Evolutionary conservation across 1,140 invertebrate species (phyloP), one percentile per base, ranked within the genome.

Genomic region (Chymomyza costata): DNA sequence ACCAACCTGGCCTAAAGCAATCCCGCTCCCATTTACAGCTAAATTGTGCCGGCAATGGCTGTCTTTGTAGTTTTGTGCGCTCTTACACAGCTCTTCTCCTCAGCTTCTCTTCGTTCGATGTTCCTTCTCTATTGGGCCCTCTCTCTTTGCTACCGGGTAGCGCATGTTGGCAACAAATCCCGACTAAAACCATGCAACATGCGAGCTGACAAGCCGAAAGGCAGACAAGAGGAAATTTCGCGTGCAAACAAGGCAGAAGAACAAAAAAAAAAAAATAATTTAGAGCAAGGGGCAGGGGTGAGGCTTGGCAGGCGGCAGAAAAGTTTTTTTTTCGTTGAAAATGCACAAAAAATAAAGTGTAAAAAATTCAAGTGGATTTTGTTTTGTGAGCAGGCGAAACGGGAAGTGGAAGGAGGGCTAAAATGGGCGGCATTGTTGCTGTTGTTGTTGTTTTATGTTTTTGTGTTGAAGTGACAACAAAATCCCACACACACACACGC

Each of bases 321-420:
- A n/a, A n/a, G n/a, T n/a, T n/a, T n/a, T n/a, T n/a, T n/a, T n/a
- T n/a, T 46, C 40, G 47, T 53, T 58, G 68, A 32, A 68, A 73
- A 73, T 78, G 65, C 76, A 78, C 64, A 78, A 61, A 65, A 78
- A 73, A 78, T 73, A 78, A 67, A 80, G 74, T 80, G 73, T 80
- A 78, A 73, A 78, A 78, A 78, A 78, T 80, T 81, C 73, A 80
- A 78, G 73, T 80, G 73, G 74, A 78, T 80, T 80, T 80, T 71
- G 70, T 74, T 65, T 46, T 47, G 31, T n/a, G n/a, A n/a, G n/a
- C n/a, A n/a, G n/a, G n/a, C n/a, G n/a, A n/a, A n/a, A n/a, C n/a
- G n/a, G n/a, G n/a, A n/a, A n/a, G n/a, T n/a, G n/a, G n/a, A n/a
- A n/a, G n/a, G n/a, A n/a, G n/a, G n/a, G n/a, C n/a, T n/a, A n/a